Evolutionary conservation across 1,140 invertebrate species (phyloP), one percentile per base, ranked within the genome.

Genomic region (Zaprionus taronus): DNA sequence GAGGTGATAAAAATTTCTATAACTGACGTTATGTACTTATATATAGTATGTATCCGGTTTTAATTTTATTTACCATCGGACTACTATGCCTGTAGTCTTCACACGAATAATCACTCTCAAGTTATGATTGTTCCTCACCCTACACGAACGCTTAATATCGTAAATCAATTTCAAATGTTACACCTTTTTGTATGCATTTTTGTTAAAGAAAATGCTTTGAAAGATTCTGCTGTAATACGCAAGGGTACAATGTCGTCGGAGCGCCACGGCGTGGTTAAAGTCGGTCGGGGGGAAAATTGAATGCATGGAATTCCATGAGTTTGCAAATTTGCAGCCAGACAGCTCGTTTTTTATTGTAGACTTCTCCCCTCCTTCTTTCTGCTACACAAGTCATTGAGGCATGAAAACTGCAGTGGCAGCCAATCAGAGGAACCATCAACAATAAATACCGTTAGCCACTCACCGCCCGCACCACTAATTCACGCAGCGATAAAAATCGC

Each of bases 401-500:
- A 72, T 86, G 90, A 89, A 90, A 90, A 89, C 67, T 90, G 85
- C 85, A 85, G 38, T 51, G 72, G 44, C 71, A 83, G 82, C 85
- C 82, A 80, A 87, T 81, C 79, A 68, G 24, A 66, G 69, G 11
- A 47, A 47, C 5, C n/a, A 17, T 17, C 41, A 9, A 47, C 31
- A 57, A 44, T 14, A 66, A 41, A 53, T 26, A 26, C 5, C 5
- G 26, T 26, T 17, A 55, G 4, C 38, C 60, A 56, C 24, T 38
- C n/a, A 56, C 31, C 5, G 17, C 22, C 31, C 20, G 17, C 47
- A 60, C 66, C 77, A 80, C 72, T n/a, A 47, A 47, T 47, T 47
- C 41, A 83, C 34, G 9, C 41, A 49, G 44, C 77, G 80, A 80
- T 83, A 72, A 69, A 75, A 76, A 73, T 14, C 28, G 64, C 44